These are phyloP conservation scores for Chrysogorgia sp. DNA, from an alignment of 92 coral and sea anemone genomes.

Conservation along the genomic window DNA sequence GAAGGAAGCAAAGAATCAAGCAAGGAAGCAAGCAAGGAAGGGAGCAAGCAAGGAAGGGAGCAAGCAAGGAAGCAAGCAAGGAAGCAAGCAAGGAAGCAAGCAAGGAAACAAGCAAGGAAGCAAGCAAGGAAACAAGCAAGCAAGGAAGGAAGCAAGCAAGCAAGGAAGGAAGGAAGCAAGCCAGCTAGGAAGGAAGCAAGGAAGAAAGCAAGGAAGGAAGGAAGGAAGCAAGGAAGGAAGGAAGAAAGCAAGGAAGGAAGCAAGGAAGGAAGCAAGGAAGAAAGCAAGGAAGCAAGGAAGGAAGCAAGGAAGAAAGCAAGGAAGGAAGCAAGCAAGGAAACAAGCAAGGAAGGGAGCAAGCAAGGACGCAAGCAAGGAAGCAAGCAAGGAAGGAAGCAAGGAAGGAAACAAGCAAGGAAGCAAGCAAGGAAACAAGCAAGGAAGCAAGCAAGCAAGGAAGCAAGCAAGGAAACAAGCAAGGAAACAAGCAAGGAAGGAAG, in stretches of 20 bases:
- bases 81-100: conserved; percentile 1
- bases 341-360: not conserved
- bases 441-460: not conserved
- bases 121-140: not conserved
- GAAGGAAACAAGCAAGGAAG: not conserved
- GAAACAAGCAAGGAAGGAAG: not conserved
- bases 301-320: not conserved
- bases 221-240: not conserved
- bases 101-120: not conserved
- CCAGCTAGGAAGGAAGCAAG: not conserved
- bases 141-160: too few species aligned
- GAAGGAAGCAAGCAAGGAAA: not conserved
- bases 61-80: not conserved
- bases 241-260: not conserved
- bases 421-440: not conserved
- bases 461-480: not conserved
- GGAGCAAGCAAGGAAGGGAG: not conserved
- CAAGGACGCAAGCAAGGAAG: not conserved
- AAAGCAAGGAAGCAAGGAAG: not conserved
- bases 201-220: not conserved
- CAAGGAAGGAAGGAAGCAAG: conserved; percentile 1
- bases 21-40: not conserved
- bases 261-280: not conserved
- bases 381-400: not conserved
- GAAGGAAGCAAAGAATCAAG: not conserved